Base-by-base conservation (phyloP, 1,140 invertebrate species). In the Eriocheir sinensis region DNA sequence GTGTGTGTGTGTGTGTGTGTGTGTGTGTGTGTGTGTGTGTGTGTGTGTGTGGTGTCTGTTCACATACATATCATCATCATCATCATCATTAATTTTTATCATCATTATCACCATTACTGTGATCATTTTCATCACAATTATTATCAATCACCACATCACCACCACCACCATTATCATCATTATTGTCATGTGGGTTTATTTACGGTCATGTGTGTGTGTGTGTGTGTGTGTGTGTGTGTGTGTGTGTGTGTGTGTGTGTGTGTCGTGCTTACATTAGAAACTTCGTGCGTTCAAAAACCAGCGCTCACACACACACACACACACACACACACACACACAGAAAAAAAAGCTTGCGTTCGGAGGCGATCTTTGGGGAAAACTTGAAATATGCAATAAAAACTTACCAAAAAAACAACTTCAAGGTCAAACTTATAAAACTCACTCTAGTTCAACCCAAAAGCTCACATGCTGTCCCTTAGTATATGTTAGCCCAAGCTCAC, bases 161-260 rank as follows among this genome's bases (percentile, higher is more conserved):
- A 53, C 0, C 48, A 9, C 8, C 48, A 53, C 9, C 48, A n/a
- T 72, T 21, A n/a, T 21, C 17, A n/a, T 27, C 60, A 72, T 21
- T 8, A 72, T 12, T 72, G 60, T n/a, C 60, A 72, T 21, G 60
- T 72, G 12, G 17, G 21, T 72, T 4, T 21, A 3, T 72, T 21
- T 72, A 8, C 8, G 60, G 27, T 21, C n/a, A n/a, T 72, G 60
- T 72, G 60, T 72, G 60, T 72, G 60, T 72, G 60, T 72, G 60
- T 72, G 60, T 72, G 60, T 72, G 60, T 72, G 60, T 72, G 60
- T 72, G 60, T 72, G 60, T 72, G 60, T 72, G 60, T 72, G 60
- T 72, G 60, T 72, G 60, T 72, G 60, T 72, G 60, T 72, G 60
- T 72, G 60, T n/a, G 60, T n/a, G 8, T 72, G 9, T n/a, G 60